These are phyloP conservation scores for Theristicus caerulescens DNA, from an alignment of 2,113 vertebrate genomes.

Conservation along the genomic window DNA sequence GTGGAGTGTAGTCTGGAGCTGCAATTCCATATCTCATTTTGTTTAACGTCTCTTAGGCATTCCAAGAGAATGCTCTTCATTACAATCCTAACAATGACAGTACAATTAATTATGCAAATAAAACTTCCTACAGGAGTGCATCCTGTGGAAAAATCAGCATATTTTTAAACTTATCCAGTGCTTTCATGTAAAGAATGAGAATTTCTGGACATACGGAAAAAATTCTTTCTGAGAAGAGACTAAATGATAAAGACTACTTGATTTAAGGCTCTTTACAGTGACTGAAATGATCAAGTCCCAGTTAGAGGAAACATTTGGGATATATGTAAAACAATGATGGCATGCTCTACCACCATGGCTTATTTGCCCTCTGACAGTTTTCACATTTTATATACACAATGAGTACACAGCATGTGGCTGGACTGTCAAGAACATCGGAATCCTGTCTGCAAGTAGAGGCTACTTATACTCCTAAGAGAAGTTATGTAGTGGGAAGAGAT, in stretches of 20 bases:
- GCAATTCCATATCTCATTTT: neutral
- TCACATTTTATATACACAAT: neutral
- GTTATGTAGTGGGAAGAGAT: neutral
- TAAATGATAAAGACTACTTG: neutral
- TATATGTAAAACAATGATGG: neutral
- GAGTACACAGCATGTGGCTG: neutral
- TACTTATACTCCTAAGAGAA: neutral
- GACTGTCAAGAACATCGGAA: neutral
- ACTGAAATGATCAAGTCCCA: neutral
- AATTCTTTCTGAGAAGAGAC: neutral
- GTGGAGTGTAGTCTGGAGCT: neutral
- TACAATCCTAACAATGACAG: neutral
- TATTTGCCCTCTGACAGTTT: neutral
- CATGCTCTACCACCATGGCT: accelerated
- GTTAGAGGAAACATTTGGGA: neutral
- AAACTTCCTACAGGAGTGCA: neutral
- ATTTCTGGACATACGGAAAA: neutral
- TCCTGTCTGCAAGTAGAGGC: neutral
- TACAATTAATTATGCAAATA: neutral
- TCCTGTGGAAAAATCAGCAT: neutral
- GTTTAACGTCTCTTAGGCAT: neutral
- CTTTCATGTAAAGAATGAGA: neutral
- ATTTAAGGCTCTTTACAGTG: neutral
- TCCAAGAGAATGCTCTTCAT: neutral
- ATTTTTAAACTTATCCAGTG: neutral